These are phyloP conservation scores for Elephas maximus DNA, from an alignment of 2,113 vertebrate genomes.

Conservation along the genomic window DNA sequence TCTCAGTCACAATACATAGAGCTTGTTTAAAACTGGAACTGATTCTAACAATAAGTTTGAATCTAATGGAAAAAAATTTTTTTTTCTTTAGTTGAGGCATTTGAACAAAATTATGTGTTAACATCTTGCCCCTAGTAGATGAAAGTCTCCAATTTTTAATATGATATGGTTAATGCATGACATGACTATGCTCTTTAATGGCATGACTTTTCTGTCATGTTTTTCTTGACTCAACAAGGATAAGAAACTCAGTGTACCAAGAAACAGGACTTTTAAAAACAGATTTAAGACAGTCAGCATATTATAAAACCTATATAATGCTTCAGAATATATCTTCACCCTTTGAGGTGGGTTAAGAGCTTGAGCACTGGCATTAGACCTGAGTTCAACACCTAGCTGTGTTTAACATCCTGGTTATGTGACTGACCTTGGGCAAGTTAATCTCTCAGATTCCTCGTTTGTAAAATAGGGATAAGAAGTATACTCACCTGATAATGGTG, in stretches of 20 bases:
- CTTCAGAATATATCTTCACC: constrained; percentile 35
- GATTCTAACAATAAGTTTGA: constrained; percentile 51
- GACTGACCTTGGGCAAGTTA: constrained; percentile 5
- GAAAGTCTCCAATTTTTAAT: constrained; percentile 20
- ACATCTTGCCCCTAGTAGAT: constrained; percentile 8
- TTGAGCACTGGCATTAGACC: not conserved
- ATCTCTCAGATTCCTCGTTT: constrained; percentile 47
- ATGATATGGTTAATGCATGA: not conserved
- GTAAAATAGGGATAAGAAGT: constrained; percentile 25
- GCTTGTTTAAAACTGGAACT: constrained; percentile 63
- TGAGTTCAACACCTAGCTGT: constrained; percentile 35
- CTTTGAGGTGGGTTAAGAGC: not conserved
- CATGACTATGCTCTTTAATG: not conserved
- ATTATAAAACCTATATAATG: constrained; percentile 30
- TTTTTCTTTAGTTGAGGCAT: not conserved
- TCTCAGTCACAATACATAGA: constrained; percentile 38
- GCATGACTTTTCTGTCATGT: constrained; percentile 26
- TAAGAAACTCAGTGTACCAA: constrained; percentile 46
- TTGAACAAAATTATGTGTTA: constrained; percentile 49
- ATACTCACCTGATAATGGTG: not conserved
- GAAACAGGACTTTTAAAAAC: constrained; percentile 52
- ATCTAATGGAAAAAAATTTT: not conserved
- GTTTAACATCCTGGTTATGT: not conserved
- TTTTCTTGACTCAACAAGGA: constrained; percentile 61
- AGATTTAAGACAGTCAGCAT: constrained; percentile 4